Base-by-base conservation (phyloP, 2,888 invertebrate genomes). In the Brachycybe producta region DNA sequence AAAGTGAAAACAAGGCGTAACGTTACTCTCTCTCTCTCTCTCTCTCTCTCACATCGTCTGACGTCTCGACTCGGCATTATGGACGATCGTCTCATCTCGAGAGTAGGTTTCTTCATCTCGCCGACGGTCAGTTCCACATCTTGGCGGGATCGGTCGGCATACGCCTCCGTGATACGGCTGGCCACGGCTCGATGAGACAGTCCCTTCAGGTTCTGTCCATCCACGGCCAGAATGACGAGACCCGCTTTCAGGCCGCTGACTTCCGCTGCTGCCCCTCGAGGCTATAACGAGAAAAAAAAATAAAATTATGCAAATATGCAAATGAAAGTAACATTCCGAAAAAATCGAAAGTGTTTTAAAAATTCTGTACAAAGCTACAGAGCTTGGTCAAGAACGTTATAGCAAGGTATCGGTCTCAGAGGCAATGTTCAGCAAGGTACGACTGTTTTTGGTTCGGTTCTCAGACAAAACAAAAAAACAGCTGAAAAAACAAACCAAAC, bases 201-300 rank as follows among this genome's bases (percentile, higher is more conserved):
- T 52, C 85, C 75, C 62, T 73, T 72, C 51, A 77, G 70, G 59
- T 73, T 71, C 57, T 70, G 77, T 55, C 90, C 88, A 67, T 90
- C 86, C 58, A 90, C 86, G 67, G 90, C 88, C 57, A 94, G 75
- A 63, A 95, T 90, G 58, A 92, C 75, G 71, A 94, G 92, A 52
- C 94, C 94, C 57, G 91, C 88, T 69, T 90, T 86, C 57, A 95
- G 73, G 53, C 90, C 90, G 36, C 90, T 91, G 41, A 90, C 87
- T 65, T 84, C 84, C 67, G 79, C 86, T 38, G 94, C 94, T 53
- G 92, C 90, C 48, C 94, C 94, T 67, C 87, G 86, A 70, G 90
- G 88, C 91, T 92, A 68, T 15, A 72, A 65, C 54, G 52, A 51
- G 15, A 49, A 42, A 35, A 26, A 27, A 53, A 47, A 49, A n/a